Evolutionary conservation across 2,797 vertebrate species (phyloP).

Genomic region (Tokudaia tokunoshimensis): DNA sequence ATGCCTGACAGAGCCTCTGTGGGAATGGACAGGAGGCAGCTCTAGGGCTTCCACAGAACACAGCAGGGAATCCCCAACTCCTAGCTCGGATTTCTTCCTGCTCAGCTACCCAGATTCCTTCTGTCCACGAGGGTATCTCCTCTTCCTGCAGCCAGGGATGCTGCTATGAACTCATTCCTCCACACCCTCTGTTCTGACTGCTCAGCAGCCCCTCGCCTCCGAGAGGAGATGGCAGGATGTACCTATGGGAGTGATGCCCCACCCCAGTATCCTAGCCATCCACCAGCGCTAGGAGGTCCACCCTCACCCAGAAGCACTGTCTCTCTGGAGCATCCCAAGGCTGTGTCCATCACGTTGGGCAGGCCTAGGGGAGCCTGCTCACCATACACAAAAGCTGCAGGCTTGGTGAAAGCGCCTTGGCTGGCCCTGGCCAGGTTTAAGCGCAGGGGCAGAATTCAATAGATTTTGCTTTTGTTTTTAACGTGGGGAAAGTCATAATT

Average conservation of each 20-base stretch:
- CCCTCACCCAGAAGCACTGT: neutral
- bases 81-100: neutral
- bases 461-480: neutral
- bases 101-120: neutral
- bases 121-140: too few relatives aligned
- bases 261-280: too few relatives aligned
- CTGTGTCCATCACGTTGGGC: neutral
- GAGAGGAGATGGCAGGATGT: neutral
- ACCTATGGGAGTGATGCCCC: neutral
- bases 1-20: neutral
- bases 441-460: neutral
- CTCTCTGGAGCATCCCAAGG: neutral
- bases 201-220: neutral
- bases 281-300: neutral
- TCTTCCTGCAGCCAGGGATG: too few relatives aligned
- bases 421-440: neutral
- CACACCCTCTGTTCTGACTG: neutral
- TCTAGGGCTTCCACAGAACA: too few relatives aligned
- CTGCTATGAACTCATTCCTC: neutral
- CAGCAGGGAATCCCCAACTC: neutral
- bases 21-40: neutral
- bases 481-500: neutral
- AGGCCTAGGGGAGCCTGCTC: neutral
- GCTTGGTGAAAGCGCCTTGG: neutral
- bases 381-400: neutral